These are phyloP conservation scores for Pachyuromys duprasi DNA, from an alignment of 2,797 vertebrate genomes.

Conservation along the genomic window DNA sequence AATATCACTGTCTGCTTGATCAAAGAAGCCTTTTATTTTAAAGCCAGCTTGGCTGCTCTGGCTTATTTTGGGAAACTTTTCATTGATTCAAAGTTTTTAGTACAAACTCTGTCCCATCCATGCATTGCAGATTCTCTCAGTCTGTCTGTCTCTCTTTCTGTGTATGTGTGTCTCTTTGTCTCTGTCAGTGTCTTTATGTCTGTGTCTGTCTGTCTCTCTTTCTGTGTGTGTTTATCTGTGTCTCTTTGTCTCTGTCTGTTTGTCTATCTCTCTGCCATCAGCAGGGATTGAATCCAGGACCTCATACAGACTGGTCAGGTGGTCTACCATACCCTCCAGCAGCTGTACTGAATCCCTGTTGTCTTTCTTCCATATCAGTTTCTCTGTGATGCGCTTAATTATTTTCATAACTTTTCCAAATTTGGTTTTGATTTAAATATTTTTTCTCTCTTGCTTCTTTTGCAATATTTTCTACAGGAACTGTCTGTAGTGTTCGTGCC, in stretches of 20 bases:
- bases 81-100: constrained; percentile 42
- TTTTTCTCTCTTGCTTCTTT: neutral
- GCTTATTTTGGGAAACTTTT: neutral
- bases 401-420: constrained; percentile 2
- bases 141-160: neutral
- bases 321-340: neutral
- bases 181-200: neutral
- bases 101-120: constrained; percentile 8
- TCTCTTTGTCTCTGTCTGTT: neutral
- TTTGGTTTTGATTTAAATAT: constrained; percentile 3
- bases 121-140: neutral
- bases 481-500: neutral
- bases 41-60: constrained; percentile 7
- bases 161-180: neutral
- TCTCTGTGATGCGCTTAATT: neutral
- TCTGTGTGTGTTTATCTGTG: neutral
- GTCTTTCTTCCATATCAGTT: neutral
- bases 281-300: neutral
- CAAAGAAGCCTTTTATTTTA: constrained; percentile 18
- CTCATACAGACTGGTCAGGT: neutral
- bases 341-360: neutral
- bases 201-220: neutral
- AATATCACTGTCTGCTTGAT: neutral
- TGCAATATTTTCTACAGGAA: neutral
- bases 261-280: neutral